Evolutionary conservation across 2,888 invertebrate genomes (phyloP), one percentile per base, ranked within the genome.

Genomic region (Eulithis testata): DNA sequence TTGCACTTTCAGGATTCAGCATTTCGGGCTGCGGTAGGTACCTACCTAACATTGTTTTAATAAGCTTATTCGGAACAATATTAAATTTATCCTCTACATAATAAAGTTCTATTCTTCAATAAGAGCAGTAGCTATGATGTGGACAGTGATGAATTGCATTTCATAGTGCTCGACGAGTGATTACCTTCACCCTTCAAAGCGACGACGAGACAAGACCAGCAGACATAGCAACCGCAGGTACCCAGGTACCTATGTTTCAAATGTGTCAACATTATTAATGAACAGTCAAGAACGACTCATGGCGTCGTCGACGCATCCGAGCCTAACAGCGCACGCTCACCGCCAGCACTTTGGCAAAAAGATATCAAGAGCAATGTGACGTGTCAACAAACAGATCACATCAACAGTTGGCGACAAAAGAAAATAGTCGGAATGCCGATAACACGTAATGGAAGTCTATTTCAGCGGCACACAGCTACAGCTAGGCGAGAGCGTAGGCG

Each of bases 401-500:
- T 76, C 78, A 81, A 79, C 77, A 81, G 82, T 84, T 85, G 85
- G 85, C 86, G 87, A 88, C 89, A 86, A 86, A 83, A 85, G 83
- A 89, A 87, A 90, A 89, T 88, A 87, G 81, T 85, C 77, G 83
- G 86, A 86, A 89, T 88, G 86, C 89, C 85, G 82, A 87, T 80
- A 87, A 77, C 86, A 85, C 88, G 87, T 84, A 87, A 87, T 83
- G 83, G 79, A 81, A 84, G 87, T 89, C 88, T 90, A 89, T 90
- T 88, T 87, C 85, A 88, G 89, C 87, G 81, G 83, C 83, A 85
- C 85, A 86, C 86, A 81, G 88, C 87, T 89, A 86, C 88, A 88
- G 87, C 86, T 84, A 78, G 85, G 86, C 78, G 79, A 76, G 82
- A 86, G 92, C 92, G 92, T 93, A 91, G 91, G 92, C 90, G 91